A percentile compares a stretch with the other conserved stretches of the same genome.
phyloP scores from a whole-genome alignment of 2,113 vertebrate species.

The Anolis sagrei region DNA sequence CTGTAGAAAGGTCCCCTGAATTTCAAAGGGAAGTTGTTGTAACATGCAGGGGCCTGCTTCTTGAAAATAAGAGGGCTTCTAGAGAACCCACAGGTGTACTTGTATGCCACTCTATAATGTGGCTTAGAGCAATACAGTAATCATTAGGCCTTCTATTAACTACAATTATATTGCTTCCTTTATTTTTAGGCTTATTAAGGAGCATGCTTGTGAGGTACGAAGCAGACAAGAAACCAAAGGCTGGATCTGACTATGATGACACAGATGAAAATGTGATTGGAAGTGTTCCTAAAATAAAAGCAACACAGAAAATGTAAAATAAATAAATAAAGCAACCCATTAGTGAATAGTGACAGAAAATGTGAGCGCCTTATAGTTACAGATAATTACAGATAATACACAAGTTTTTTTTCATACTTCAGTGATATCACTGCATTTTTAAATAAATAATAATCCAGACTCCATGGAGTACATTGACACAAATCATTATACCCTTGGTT shows the following conservation, averaged over 20 bases:
- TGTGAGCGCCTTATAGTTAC: constrained; percentile 18
- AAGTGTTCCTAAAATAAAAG: constrained; percentile 60
- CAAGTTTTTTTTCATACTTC: constrained; percentile 9
- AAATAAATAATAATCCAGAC: neutral
- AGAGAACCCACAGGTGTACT: neutral
- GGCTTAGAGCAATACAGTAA: no score
- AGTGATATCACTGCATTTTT: neutral
- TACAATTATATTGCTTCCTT: neutral
- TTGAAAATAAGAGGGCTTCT: neutral
- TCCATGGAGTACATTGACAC: neutral
- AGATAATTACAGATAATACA: neutral
- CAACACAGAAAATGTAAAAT: constrained; percentile 34
- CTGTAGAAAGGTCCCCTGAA: neutral
- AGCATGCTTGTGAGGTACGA: constrained; percentile 12
- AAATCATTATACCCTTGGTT: neutral
- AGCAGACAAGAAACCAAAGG: constrained; percentile 44
- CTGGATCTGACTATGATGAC: constrained; percentile 56
- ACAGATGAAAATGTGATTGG: constrained; percentile 65
- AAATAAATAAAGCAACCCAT: neutral
- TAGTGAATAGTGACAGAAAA: neutral
- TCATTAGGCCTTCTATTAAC: neutral
- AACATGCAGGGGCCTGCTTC: neutral
- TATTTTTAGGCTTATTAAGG: constrained; percentile 46
- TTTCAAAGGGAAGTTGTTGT: neutral
- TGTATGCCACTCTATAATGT: neutral